phyloP scores from a whole-genome alignment of 2,113 vertebrate species.

The Acanthochromis polyacanthus region DNA sequence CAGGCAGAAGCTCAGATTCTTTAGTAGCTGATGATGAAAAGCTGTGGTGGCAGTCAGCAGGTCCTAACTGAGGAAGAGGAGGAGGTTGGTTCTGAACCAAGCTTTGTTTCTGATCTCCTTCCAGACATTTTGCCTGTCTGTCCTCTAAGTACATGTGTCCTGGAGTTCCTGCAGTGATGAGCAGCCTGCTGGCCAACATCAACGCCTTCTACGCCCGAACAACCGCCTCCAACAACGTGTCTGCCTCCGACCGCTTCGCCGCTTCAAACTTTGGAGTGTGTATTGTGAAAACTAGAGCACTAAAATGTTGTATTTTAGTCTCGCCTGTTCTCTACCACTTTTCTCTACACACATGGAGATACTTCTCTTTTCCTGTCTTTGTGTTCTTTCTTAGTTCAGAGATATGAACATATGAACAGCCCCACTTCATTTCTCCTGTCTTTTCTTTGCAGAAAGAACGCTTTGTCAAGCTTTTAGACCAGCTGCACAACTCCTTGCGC shows the following conservation, averaged over 20 bases:
- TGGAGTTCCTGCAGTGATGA: slow-evolving; percentile 98
- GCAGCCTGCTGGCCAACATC: slow-evolving; percentile 98
- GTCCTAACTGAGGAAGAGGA: neutral
- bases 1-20: neutral
- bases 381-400: neutral
- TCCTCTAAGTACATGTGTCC: slow-evolving; percentile 99
- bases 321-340: neutral
- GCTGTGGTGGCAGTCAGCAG: neutral
- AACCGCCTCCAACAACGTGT: slow-evolving; percentile 97
- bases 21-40: neutral
- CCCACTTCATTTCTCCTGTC: neutral
- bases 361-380: neutral
- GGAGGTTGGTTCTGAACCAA: neutral
- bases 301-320: neutral
- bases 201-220: slow-evolving; percentile 99
- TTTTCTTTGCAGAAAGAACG: slow-evolving; percentile 91
- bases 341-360: neutral
- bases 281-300: neutral
- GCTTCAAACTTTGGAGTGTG: slow-evolving; percentile 99
- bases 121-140: slow-evolving; percentile 97
- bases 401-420: neutral
- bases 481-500: slow-evolving; percentile 96
- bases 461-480: slow-evolving; percentile 97
- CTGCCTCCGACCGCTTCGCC: slow-evolving; percentile 96
- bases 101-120: slow-evolving; percentile 39